Evolutionary conservation across 2,113 vertebrate genomes (phyloP), one percentile per base, ranked within the genome.

Genomic region (Coregonus clupeaformis): DNA sequence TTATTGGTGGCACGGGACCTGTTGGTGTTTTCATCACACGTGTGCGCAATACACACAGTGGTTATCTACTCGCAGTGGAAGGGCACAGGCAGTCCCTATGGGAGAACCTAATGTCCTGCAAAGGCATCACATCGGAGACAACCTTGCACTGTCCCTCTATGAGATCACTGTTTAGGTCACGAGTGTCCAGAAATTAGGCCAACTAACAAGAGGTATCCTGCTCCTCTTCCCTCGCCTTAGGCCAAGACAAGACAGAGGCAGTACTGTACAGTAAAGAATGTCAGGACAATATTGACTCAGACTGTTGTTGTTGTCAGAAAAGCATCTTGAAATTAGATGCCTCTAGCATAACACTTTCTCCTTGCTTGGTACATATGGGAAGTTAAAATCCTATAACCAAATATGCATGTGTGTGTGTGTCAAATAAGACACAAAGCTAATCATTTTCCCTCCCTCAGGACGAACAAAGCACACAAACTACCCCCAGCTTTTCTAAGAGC

Each of bases 51-150:
- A 72, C 36, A 60, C 36, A 20, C 57, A 42, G 25, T 25, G 24
- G 25, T 64, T 13, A 64, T 64, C 24, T 24, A 24, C 25, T 25
- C 36, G 69, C 42, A 76, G 60, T 18, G 13, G 49, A 63, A 76
- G 60, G 32, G 62, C 5, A 76, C 22, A 62, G 42, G 62, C 24
- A 29, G 25, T 64, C 62, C 13, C 25, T 27, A 64, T 64, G 62
- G 24, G 25, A 27, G 25, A 64, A 32, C 32, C 32, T 32, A 32
- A 32, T 32, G 6, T 32, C 32, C 6, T 32, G 32, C 32, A 32
- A 32, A 32, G 32, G 32, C 6, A 32, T 32, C 32, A 32, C 32
- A 32, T 6, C 32, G 1, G 32, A 32, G 32, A 32, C 32, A 32
- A 6, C 32, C 32, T 32, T 5, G 32, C 32, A 32, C 32, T 32